A percentile compares a stretch with the other conserved stretches of the same genome.
phyloP scores from a whole-genome alignment of 2,797 vertebrate genomes.

The Monodelphis domestica region DNA sequence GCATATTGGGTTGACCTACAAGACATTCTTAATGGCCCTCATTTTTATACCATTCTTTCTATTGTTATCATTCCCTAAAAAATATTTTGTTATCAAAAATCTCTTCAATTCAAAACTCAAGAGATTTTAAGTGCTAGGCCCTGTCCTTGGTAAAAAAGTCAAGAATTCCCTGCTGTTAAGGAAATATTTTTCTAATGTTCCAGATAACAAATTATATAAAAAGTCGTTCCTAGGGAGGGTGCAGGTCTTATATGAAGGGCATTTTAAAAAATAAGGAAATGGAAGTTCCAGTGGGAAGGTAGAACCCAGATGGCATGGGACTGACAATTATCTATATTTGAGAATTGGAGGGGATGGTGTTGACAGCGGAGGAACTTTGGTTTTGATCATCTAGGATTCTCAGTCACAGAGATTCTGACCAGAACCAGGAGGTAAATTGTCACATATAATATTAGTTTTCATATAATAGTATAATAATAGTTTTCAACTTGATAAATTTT shows the following conservation, averaged over 20 bases:
- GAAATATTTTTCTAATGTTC: not conserved
- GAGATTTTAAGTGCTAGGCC: not conserved
- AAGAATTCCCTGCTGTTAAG: not conserved
- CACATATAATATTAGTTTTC: not conserved
- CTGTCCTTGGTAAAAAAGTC: not conserved
- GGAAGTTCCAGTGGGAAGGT: not conserved
- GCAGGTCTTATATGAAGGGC: not conserved
- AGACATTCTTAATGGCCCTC: not conserved
- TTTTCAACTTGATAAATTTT: not conserved
- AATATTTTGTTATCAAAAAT: not conserved
- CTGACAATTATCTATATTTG: not conserved
- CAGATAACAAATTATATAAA: not conserved
- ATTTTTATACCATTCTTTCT: not conserved
- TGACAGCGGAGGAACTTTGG: not conserved
- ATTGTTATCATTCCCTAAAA: not conserved
- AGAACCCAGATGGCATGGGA: not conserved
- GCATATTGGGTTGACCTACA: not conserved
- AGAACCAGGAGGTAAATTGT: not conserved
- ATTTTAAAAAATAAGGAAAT: not conserved
- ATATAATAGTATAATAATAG: too few species aligned
- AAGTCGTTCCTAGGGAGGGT: not conserved
- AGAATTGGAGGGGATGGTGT: not conserved
- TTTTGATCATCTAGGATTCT: not conserved
- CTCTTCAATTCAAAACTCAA: not conserved
- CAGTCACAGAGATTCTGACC: not conserved